phyloP scores from a whole-genome alignment of 1,140 invertebrate species.

The Lucilia sericata region DNA sequence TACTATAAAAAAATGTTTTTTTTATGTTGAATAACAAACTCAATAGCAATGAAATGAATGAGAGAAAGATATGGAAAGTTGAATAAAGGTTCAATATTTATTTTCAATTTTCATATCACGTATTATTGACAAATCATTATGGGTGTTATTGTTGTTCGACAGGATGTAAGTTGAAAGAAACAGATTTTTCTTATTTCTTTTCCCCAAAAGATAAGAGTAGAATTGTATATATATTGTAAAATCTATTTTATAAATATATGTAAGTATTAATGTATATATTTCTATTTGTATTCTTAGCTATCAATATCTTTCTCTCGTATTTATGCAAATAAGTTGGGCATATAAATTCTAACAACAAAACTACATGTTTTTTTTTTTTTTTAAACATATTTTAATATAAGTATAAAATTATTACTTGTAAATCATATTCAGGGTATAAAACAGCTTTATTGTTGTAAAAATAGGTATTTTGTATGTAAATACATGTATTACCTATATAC shows the following conservation, averaged over 20 bases:
- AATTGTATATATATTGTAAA: too few species aligned
- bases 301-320: neutral
- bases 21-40: neutral
- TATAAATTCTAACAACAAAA: neutral
- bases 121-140: constrained; percentile 44
- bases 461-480: too few species aligned
- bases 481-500: too few species aligned
- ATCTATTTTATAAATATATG: too few species aligned
- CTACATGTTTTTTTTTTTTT: neutral
- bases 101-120: constrained; percentile 39
- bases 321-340: constrained; percentile 29
- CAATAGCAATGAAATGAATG: neutral
- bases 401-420: neutral
- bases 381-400: neutral
- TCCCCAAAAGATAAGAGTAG: neutral
- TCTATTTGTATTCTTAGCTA: neutral
- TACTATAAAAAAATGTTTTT: neutral
- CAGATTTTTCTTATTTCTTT: constrained; percentile 17
- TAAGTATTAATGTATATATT: too few species aligned
- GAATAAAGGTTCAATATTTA: constrained; percentile 4
- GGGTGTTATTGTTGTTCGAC: constrained; percentile 40
- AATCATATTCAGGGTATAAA: neutral
- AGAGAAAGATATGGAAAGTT: neutral
- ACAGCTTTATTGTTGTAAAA: neutral
- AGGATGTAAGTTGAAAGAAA: constrained; percentile 33